These are phyloP conservation scores for Poeciliopsis turneri DNA, from an alignment of 2,797 vertebrate genomes.

Conservation along the genomic window DNA sequence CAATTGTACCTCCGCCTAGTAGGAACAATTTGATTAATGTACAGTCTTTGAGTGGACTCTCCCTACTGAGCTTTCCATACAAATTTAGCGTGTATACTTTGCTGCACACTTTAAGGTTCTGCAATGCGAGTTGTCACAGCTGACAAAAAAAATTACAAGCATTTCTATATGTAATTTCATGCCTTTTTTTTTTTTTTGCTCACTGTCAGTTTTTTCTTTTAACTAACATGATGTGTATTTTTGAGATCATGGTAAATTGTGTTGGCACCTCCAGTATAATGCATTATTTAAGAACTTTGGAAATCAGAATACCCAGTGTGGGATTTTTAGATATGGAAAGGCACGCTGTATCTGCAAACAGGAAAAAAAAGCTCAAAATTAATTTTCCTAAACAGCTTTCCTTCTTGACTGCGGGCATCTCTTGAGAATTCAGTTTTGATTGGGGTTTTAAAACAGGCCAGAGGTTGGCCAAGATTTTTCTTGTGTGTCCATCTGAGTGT, in stretches of 20 bases:
- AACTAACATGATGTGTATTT: slow-evolving; percentile 26
- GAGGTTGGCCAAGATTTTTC: slow-evolving; percentile 34
- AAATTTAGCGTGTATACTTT: slow-evolving; percentile 15
- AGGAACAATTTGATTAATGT: slow-evolving; percentile 53
- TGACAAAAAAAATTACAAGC: slow-evolving; percentile 45
- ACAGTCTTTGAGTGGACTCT: slow-evolving; percentile 26
- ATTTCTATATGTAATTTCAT: slow-evolving; percentile 37
- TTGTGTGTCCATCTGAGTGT: slow-evolving; percentile 15
- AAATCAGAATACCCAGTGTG: slow-evolving; percentile 27
- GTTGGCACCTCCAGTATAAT: neutral
- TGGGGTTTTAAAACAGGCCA: slow-evolving; percentile 69
- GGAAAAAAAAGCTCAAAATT: slow-evolving; percentile 64
- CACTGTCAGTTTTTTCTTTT: slow-evolving; percentile 11
- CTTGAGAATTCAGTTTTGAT: slow-evolving; percentile 61
- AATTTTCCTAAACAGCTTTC: slow-evolving; percentile 67
- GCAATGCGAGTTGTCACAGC: slow-evolving; percentile 49
- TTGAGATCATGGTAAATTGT: slow-evolving; percentile 21
- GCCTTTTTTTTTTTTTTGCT: slow-evolving; percentile 16
- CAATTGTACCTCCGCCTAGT: slow-evolving; percentile 37
- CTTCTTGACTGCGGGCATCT: slow-evolving; percentile 61
- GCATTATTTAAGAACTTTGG: slow-evolving; percentile 19
- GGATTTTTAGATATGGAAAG: slow-evolving; percentile 54
- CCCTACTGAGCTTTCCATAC: slow-evolving; percentile 15
- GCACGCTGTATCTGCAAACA: slow-evolving; percentile 66
- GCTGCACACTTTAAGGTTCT: slow-evolving; percentile 18